Evolutionary conservation across 2,888 invertebrate genomes (phyloP), one percentile per base, ranked within the genome.

Genomic region (Melinaea marsaeus): DNA sequence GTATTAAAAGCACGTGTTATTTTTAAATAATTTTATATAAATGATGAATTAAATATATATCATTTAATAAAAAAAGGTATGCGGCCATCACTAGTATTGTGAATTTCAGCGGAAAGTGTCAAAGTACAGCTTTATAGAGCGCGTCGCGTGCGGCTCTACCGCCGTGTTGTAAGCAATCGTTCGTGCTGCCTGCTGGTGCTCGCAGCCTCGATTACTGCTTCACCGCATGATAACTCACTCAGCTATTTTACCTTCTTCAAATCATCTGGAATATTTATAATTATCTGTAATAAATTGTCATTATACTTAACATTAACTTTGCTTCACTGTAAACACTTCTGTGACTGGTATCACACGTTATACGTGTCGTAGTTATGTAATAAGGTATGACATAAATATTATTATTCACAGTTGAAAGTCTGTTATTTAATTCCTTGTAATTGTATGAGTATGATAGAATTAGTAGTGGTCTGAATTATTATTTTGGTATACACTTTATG

Each of bases 61-160:
- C 3, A 9, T 9, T 7, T 32, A 32, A 7, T 51, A 32, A 4
- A 4, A 48, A 0, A 51, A 51, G 9, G 32, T 51, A n/a, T 22
- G 7, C 9, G 5, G 51, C 48, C 56, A 9, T 64, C 77, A 72
- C 77, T 78, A 77, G 34, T 48, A 60, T 63, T 71, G 69, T 70
- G 69, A 62, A 69, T 78, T 84, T 83, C 78, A 79, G 78, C 79
- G 79, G 79, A 77, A 83, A 77, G 78, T 81, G 81, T 81, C 82
- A 84, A 85, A 83, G 81, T 80, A 86, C 82, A 74, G 79, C 81
- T 86, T 83, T 78, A 83, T 83, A 51, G 3, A 32, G 3, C 79
- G 74, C 69, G 68, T 71, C 75, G 78, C 76, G 72, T 80, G 85
- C 77, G 83, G 83, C 81, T 74, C 73, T 77, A 81, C 83, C 78